A percentile compares a stretch with the other conserved stretches of the same genome.
Evolutionary conservation across 2,113 vertebrate genomes (phyloP).

Genomic region (Heterocephalus glaber): DNA sequence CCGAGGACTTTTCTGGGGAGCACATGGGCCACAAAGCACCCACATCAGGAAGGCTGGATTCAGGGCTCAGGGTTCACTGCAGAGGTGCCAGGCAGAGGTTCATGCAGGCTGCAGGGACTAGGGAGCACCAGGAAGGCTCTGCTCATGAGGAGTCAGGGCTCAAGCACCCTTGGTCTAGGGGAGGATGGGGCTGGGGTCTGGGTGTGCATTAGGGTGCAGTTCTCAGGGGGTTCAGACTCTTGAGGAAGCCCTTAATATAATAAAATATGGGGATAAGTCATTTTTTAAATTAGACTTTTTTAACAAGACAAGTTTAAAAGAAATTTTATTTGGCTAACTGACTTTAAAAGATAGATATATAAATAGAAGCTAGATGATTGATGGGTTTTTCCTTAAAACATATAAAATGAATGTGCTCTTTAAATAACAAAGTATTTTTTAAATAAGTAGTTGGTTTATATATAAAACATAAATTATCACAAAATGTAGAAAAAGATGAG

Average conservation of each 20-base stretch:
- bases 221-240: background rate
- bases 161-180: too few species aligned
- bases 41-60: too few species aligned
- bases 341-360: background rate
- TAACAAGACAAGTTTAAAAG: background rate
- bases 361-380: background rate
- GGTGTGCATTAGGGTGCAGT: too few species aligned
- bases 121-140: too few species aligned
- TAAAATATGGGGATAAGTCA: background rate
- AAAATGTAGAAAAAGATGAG: background rate
- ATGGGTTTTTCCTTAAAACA: background rate
- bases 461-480: background rate
- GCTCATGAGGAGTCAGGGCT: too few species aligned
- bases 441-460: background rate
- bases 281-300: background rate
- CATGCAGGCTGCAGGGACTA: too few species aligned
- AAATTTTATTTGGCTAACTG: background rate
- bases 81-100: too few species aligned
- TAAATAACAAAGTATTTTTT: background rate
- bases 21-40: too few species aligned
- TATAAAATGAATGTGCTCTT: background rate
- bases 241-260: background rate
- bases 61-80: too few species aligned
- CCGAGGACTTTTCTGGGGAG: too few species aligned
- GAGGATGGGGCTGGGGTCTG: too few species aligned